phyloP scores from a whole-genome alignment of 2,888 invertebrate genomes.

The Blomia tropicalis region DNA sequence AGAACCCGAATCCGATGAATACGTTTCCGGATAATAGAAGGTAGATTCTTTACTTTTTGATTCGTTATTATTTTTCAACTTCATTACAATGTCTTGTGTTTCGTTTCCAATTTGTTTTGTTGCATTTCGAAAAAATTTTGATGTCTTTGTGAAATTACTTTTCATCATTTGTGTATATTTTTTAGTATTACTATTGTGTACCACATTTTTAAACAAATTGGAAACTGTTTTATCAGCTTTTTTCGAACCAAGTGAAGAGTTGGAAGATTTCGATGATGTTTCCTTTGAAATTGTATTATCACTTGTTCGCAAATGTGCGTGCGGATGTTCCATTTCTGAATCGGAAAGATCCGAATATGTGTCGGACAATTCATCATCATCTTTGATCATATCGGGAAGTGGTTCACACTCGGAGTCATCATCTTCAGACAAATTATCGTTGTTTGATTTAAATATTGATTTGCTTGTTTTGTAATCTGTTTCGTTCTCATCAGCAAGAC shows the following conservation, averaged over 20 bases:
- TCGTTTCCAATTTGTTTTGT: conserved; percentile 2
- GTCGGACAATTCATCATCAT: not conserved
- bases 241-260: not conserved
- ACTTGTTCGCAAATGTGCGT: not conserved
- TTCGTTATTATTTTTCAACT: not conserved
- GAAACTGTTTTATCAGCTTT: not conserved
- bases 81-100: not conserved
- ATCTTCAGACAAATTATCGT: not conserved
- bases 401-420: conserved; percentile 7
- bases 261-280: not conserved
- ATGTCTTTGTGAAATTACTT: conserved; percentile 1
- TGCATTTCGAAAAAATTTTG: not conserved
- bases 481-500: not conserved
- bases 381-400: conserved; percentile 3
- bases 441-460: not conserved
- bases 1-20: not conserved
- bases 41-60: not conserved
- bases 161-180: conserved; percentile 6
- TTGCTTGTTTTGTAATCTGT: not conserved
- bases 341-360: not conserved
- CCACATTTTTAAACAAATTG: conserved; percentile 3
- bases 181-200: not conserved
- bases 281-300: not conserved
- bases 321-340: not conserved
- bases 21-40: not conserved